A percentile compares a stretch with the other conserved stretches of the same genome.
These are phyloP conservation scores for Malurus leucopterus DNA, from an alignment of 2,797 vertebrate genomes.

Conservation along the genomic window DNA sequence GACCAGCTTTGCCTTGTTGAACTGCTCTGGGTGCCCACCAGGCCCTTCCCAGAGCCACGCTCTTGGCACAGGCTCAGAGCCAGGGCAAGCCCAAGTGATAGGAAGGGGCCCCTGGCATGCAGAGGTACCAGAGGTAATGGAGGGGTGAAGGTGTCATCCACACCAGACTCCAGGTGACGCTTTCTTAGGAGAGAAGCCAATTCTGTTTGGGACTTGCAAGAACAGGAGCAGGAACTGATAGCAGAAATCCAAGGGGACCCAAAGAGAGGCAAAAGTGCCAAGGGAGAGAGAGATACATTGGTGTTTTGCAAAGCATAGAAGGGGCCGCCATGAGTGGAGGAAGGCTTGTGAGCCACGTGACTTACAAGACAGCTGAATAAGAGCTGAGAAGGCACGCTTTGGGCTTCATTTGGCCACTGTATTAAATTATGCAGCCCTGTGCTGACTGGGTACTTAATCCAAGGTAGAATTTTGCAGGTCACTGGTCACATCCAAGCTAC, in stretches of 20 bases:
- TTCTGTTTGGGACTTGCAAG: neutral
- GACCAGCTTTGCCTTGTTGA: neutral
- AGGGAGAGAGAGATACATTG: rapidly evolving
- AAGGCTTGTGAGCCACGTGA: neutral
- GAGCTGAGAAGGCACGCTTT: neutral
- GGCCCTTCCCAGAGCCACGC: rapidly evolving
- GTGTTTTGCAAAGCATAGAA: neutral
- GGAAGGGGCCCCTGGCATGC: neutral
- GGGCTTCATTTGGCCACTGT: neutral
- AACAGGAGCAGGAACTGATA: neutral
- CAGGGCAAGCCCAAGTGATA: neutral
- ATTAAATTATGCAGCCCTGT: neutral
- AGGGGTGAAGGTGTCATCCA: neutral
- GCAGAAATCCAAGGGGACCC: neutral
- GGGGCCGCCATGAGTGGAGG: neutral
- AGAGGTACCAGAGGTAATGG: neutral
- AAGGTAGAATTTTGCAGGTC: neutral
- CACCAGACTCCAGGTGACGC: neutral
- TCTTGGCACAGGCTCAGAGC: neutral
- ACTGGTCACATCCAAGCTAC: neutral
- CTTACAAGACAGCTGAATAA: neutral
- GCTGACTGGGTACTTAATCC: neutral
- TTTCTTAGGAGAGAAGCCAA: neutral
- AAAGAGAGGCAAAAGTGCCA: neutral
- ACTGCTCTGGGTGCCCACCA: neutral